Percentiles rank a stretch among this genome's conserved stretches.
These are phyloP conservation scores for Spinibarbus caldwelli DNA, from an alignment of 2,797 vertebrate species.

Conservation along the genomic window DNA sequence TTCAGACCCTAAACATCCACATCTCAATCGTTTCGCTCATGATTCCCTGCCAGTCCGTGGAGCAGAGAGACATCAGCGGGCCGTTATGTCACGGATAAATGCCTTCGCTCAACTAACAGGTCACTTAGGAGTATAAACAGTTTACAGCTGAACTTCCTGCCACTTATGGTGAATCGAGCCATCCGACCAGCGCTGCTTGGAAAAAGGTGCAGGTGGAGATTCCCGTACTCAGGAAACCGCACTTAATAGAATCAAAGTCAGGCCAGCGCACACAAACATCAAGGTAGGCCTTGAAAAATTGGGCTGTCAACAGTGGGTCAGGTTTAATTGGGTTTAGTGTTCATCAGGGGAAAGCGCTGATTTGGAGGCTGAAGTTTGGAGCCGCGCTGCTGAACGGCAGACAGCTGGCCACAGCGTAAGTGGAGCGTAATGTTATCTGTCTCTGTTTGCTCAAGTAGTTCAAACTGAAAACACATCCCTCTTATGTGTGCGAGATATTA, in stretches of 20 bases:
- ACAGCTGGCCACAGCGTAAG: conserved; percentile 60
- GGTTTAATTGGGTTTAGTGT: conserved; percentile 71
- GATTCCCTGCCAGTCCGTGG: conserved; percentile 35
- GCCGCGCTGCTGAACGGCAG: conserved; percentile 53
- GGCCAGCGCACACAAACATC: conserved; percentile 56
- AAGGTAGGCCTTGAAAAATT: conserved; percentile 67
- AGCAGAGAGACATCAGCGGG: conserved; percentile 34
- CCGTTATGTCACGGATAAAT: conserved; percentile 54
- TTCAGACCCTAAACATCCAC: conserved; percentile 30
- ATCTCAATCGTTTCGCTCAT: conserved; percentile 29
- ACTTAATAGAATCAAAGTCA: conserved; percentile 71
- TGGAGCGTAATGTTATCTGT: conserved; percentile 60
- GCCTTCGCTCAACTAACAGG: conserved; percentile 61
- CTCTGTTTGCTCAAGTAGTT: conserved; percentile 48
- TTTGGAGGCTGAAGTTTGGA: conserved; percentile 57
- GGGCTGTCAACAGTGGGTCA: conserved; percentile 61
- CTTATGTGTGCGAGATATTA: neutral
- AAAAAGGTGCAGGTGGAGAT: conserved; percentile 73
- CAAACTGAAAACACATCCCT: conserved; percentile 36
- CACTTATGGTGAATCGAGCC: conserved; percentile 66
- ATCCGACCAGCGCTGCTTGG: conserved; percentile 65
- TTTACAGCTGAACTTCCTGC: conserved; percentile 75
- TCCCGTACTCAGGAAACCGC: conserved; percentile 77
- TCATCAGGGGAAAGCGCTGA: conserved; percentile 66
- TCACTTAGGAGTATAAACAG: conserved; percentile 74